phyloP scores from a whole-genome alignment of 2,888 invertebrate genomes.

The Erynnis tages region DNA sequence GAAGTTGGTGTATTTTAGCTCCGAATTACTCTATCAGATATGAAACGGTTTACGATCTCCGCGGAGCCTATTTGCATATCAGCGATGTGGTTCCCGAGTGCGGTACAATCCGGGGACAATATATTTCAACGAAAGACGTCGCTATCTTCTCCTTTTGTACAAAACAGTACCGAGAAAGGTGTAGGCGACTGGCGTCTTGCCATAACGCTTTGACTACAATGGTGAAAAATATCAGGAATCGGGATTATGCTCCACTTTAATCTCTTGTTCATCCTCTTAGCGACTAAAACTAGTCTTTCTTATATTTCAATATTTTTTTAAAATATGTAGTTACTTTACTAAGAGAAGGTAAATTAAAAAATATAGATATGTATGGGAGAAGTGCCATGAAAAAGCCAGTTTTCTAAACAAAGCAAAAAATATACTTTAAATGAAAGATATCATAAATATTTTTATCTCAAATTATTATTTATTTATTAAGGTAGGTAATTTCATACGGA shows the following conservation, averaged over 20 bases:
- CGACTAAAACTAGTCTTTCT: too few species aligned
- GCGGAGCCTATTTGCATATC: conserved; percentile 73
- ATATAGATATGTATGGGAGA: too few species aligned
- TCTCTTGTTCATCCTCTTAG: too few species aligned
- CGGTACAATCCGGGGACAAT: conserved; percentile 61
- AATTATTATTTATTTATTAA: too few species aligned
- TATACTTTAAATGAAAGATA: too few species aligned
- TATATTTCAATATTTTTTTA: too few species aligned
- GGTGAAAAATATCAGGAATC: not conserved
- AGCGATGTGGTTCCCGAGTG: conserved; percentile 55
- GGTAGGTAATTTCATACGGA: too few species aligned
- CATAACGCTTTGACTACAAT: conserved; percentile 32
- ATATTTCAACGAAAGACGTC: conserved; percentile 65
- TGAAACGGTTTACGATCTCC: conserved; percentile 72
- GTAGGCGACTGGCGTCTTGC: conserved; percentile 53
- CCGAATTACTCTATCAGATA: conserved; percentile 70
- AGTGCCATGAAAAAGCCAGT: too few species aligned
- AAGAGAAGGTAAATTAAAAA: too few species aligned
- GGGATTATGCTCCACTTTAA: not conserved
- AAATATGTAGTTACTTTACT: too few species aligned
- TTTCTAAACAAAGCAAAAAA: too few species aligned
- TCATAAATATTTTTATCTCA: too few species aligned
- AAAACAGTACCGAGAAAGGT: conserved; percentile 48
- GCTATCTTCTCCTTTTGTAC: conserved; percentile 66
- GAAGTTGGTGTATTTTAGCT: conserved; percentile 53